phyloP scores from a whole-genome alignment of 2,888 invertebrate species.

The Trichacis sp. region DNA sequence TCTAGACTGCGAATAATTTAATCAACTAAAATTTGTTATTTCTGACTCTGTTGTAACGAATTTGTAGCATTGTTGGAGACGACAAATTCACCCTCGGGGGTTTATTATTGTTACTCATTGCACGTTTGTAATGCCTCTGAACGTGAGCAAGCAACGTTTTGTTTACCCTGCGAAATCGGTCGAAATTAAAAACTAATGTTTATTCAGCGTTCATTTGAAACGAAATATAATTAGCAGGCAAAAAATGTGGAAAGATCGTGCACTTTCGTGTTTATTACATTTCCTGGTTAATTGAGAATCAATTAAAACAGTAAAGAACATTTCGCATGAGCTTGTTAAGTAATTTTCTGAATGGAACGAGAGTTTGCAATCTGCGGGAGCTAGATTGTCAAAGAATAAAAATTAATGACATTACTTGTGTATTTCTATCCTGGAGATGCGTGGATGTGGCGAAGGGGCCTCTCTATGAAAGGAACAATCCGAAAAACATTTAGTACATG shows the following conservation, averaged over 20 bases:
- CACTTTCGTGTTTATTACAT: not conserved
- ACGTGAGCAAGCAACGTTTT: not conserved
- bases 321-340: not conserved
- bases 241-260: not conserved
- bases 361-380: no score
- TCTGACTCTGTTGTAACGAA: no score
- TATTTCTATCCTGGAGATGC: conserved; percentile 72
- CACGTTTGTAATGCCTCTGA: not conserved
- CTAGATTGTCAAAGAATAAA: no score
- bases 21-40: no score
- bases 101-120: not conserved
- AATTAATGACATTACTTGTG: conserved; percentile 71
- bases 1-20: no score
- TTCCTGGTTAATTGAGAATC: not conserved
- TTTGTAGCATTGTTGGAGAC: not conserved
- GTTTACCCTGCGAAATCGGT: not conserved
- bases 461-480: conserved; percentile 42
- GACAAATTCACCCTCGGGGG: not conserved
- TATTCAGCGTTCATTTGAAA: not conserved
- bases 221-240: not conserved
- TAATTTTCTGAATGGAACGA: no score
- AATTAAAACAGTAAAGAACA: not conserved
- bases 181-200: not conserved
- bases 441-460: conserved; percentile 66
- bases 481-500: conserved; percentile 78